These are phyloP conservation scores for Botia kubotai DNA, from an alignment of 2,797 vertebrate genomes.

Conservation along the genomic window DNA sequence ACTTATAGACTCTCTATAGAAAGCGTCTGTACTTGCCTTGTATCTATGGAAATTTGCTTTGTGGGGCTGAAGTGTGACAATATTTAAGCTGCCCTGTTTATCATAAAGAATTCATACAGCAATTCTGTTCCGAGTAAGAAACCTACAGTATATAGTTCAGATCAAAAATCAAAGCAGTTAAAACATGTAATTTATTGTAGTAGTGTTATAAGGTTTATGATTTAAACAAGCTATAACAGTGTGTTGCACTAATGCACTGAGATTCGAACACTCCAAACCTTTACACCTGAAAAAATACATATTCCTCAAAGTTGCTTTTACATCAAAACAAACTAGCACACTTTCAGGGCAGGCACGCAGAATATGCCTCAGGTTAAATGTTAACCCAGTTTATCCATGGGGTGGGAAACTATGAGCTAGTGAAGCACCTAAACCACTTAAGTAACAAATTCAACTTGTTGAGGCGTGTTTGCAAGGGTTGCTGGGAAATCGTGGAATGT, in stretches of 20 bases:
- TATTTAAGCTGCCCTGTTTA: not conserved
- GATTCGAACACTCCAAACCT: not conserved
- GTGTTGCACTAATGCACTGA: not conserved
- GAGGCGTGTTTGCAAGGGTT: constrained; percentile 88
- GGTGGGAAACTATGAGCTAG: constrained; percentile 2
- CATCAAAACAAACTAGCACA: not conserved
- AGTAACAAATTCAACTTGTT: constrained; percentile 88
- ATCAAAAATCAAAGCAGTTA: no score
- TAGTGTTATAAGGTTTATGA: not conserved
- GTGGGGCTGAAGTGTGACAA: not conserved
- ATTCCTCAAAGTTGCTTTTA: not conserved
- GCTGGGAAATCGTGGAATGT: constrained; percentile 91
- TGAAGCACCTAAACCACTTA: constrained; percentile 68
- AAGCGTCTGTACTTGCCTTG: constrained; percentile 44
- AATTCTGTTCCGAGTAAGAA: not conserved
- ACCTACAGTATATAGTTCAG: not conserved
- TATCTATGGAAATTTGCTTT: constrained; percentile 10
- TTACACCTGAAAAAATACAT: not conserved
- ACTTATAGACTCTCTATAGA: constrained; percentile 11
- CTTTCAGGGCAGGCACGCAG: constrained; percentile 48
- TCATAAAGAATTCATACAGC: not conserved
- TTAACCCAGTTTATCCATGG: constrained; percentile 63
- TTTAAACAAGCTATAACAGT: not conserved
- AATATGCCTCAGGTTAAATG: constrained; percentile 70
- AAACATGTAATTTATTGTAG: not conserved